A percentile compares a stretch with the other conserved stretches of the same genome.
Conservation (phyloP, 2,888 invertebrate genomes). For the Dichetophora obliterata region DNA sequence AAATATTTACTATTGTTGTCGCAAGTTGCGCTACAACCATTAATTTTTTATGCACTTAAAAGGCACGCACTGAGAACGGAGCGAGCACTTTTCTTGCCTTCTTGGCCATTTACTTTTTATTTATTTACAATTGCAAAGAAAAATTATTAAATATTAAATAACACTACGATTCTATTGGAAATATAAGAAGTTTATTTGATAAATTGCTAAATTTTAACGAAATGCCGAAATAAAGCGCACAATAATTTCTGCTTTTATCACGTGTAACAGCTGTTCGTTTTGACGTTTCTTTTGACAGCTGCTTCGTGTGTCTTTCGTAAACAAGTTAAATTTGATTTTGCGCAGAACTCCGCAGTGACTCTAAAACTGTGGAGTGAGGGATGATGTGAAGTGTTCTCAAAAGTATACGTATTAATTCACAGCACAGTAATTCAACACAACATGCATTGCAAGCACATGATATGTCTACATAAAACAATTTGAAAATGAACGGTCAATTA, state of each 20-base stretch:
- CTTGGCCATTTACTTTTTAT: neutral
- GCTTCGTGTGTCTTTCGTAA: conserved; percentile 8
- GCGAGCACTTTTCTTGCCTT: too few species aligned
- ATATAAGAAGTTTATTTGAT: neutral
- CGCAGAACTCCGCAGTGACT: conserved; percentile 5
- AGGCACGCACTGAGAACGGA: too few species aligned
- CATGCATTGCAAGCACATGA: too few species aligned
- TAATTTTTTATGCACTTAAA: too few species aligned
- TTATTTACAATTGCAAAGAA: neutral
- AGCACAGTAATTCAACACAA: too few species aligned
- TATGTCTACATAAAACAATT: too few species aligned
- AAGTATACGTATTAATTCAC: neutral
- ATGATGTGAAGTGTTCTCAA: neutral
- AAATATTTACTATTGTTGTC: neutral
- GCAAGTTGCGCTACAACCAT: neutral
- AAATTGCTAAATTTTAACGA: neutral
- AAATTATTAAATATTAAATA: neutral
- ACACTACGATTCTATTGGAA: neutral
- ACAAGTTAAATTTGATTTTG: neutral
- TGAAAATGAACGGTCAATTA: too few species aligned
- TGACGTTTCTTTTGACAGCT: conserved; percentile 31
- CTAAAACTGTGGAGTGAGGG: conserved; percentile 19
- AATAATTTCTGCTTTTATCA: neutral
- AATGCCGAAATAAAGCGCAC: neutral
- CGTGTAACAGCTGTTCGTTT: conserved; percentile 35